Evolutionary conservation across 2,888 invertebrate genomes (phyloP).

Genomic region (Margaritifera margaritifera): DNA sequence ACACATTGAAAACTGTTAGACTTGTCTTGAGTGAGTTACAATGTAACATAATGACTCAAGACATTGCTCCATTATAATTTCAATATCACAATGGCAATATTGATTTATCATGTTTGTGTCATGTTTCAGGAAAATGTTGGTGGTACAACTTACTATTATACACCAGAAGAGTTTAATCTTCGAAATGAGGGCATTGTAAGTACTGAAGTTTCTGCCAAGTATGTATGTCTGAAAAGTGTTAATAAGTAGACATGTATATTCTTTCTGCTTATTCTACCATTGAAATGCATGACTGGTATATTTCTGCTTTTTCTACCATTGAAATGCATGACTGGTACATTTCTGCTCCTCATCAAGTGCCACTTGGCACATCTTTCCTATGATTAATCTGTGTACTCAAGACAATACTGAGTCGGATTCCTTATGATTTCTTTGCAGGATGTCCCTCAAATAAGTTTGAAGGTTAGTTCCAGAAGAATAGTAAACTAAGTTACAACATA

Average conservation of each 20-base stretch:
- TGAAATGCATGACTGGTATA: background rate
- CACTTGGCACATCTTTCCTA: too few species aligned
- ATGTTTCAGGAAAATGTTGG: constrained; percentile 76
- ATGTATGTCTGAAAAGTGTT: background rate
- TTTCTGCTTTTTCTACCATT: too few species aligned
- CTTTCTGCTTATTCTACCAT: background rate
- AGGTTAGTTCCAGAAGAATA: too few species aligned
- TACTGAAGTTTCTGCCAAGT: constrained; percentile 7
- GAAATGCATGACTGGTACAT: background rate
- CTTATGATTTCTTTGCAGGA: background rate
- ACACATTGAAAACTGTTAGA: too few species aligned
- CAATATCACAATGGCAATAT: background rate
- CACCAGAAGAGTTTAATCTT: constrained; percentile 69
- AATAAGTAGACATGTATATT: background rate
- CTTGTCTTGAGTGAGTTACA: too few species aligned
- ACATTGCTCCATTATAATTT: too few species aligned
- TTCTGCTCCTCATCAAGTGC: too few species aligned
- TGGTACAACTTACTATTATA: constrained; percentile 94
- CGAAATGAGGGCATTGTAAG: constrained; percentile 72
- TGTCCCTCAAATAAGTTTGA: too few species aligned
- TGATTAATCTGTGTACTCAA: too few species aligned
- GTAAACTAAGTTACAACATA: background rate
- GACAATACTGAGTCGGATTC: too few species aligned
- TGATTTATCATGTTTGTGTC: background rate
- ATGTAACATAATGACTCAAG: too few species aligned